Evolutionary conservation across 2,797 vertebrate species (phyloP), one percentile per base, ranked within the genome.

Genomic region (Amblyopsis hoosieri): DNA sequence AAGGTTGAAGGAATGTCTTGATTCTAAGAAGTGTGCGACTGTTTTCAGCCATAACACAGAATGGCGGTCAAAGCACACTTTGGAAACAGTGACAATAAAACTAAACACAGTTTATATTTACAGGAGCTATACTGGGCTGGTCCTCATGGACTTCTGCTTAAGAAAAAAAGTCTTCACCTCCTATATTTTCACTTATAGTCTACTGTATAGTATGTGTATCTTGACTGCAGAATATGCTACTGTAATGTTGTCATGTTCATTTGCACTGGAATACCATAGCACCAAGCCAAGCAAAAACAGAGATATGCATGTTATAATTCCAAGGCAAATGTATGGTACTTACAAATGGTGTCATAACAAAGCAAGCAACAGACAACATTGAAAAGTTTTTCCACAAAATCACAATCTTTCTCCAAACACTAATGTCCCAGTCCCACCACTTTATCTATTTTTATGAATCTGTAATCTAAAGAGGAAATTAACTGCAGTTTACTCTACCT

Each of bases 281-380:
- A 17, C 17, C 17, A 17, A 17, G 17, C 17, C 17, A 29, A 53
- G 45, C 31, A 60, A n/a, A 29, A 3, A 62, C 52, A 54, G 29
- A 55, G 53, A 13, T 61, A 15, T 62, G 61, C 63, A 76, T 79
- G 59, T 45, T 57, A 29, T 69, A 63, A 76, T 75, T 59, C 31
- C 65, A 0, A 81, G 19, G 2, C 19, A 23, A 88, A 85, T 89
- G 86, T 90, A 79, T 89, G 73, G 69, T 78, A 68, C 76, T 76
- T 76, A 14, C 45, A 57, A 46, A 46, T 85, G 73, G 59, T 79
- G 72, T 50, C 74, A 80, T 2, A 79, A 82, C 75, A 84, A 80
- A 79, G 80, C 67, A 68, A 61, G 66, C 50, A 54, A 59, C 12
- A 45, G 50, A 71, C 57, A 60, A 71, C 57, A 57, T 57, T 64